These are phyloP conservation scores for Cryptocephalus moraei DNA, from an alignment of 2,888 invertebrate species.

Conservation along the genomic window DNA sequence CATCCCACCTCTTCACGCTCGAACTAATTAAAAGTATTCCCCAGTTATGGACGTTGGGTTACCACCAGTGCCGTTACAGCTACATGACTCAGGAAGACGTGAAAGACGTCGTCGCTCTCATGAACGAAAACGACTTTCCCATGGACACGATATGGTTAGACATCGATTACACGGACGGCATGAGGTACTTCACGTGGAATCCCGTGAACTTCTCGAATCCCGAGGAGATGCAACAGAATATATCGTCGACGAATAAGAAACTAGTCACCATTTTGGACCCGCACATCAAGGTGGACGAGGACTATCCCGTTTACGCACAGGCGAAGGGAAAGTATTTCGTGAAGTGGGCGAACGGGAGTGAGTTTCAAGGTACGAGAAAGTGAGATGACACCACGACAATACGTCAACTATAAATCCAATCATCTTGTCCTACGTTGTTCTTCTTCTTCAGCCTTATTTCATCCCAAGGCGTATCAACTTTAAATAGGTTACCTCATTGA, in stretches of 20 bases:
- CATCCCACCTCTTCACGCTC: too few relatives aligned
- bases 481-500: too few relatives aligned
- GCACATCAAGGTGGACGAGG: conserved; percentile 84
- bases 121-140: conserved; percentile 84
- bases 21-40: neutral
- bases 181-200: conserved; percentile 81
- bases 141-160: conserved; percentile 96
- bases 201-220: conserved; percentile 64
- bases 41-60: conserved; percentile 21
- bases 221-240: conserved; percentile 73
- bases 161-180: conserved; percentile 93
- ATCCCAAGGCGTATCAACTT: too few relatives aligned
- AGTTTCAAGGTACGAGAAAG: conserved; percentile 63
- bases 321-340: conserved; percentile 48
- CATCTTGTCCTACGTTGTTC: too few relatives aligned
- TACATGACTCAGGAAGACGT: conserved; percentile 94
- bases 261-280: conserved; percentile 92
- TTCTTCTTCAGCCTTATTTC: too few relatives aligned
- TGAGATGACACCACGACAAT: neutral
- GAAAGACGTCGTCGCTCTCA: conserved; percentile 63
- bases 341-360: conserved; percentile 75
- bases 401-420: too few relatives aligned
- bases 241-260: conserved; percentile 77
- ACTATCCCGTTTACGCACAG: conserved; percentile 79
- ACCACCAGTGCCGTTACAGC: conserved; percentile 48